Conservation (phyloP, 2,113 vertebrate genomes). For the Dascyllus trimaculatus region DNA sequence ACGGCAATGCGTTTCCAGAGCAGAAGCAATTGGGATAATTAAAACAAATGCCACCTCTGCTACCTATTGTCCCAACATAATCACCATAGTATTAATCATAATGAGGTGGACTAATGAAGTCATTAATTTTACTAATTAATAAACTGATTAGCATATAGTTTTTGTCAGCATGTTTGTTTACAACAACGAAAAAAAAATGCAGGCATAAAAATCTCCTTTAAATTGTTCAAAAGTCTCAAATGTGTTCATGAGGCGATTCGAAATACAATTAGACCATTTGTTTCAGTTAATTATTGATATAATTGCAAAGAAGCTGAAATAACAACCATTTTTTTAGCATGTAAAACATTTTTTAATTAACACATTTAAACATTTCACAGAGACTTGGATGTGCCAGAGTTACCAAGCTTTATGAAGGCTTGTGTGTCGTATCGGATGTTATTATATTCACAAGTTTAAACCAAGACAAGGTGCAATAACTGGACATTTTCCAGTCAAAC, state of each 20-base stretch:
- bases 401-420: background rate
- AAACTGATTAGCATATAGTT: slow-evolving; percentile 12
- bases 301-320: too few species aligned
- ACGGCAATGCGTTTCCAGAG: background rate
- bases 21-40: slow-evolving; percentile 14
- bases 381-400: background rate
- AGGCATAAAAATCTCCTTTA: background rate
- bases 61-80: slow-evolving; percentile 27
- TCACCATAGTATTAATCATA: slow-evolving; percentile 43
- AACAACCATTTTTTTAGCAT: too few species aligned
- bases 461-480: too few species aligned
- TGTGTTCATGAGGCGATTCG: background rate
- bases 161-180: slow-evolving; percentile 32
- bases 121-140: slow-evolving; percentile 35
- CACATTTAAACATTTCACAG: background rate
- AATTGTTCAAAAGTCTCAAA: background rate
- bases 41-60: slow-evolving; percentile 48
- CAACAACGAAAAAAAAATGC: slow-evolving; percentile 8
- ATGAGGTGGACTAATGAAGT: slow-evolving; percentile 27
- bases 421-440: background rate
- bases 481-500: background rate
- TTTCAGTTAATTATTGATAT: background rate
- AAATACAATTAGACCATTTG: background rate
- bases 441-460: background rate
- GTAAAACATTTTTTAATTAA: background rate